Base-by-base conservation (phyloP, 2,888 invertebrate genomes). In the Drosophila multiciliata region DNA sequence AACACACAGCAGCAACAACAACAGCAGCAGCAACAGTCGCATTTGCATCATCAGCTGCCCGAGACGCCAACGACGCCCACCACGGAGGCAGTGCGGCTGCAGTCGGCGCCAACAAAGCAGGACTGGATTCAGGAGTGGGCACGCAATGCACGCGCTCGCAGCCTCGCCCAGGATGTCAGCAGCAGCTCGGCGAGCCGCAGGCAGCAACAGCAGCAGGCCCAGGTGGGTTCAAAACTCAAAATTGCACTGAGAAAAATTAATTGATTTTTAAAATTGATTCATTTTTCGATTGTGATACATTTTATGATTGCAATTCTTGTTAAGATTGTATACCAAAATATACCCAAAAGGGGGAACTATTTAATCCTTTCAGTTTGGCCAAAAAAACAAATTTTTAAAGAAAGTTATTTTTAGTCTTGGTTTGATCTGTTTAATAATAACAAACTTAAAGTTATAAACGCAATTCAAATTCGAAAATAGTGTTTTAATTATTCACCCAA, bases 101-200 rank as follows among this genome's bases (percentile, higher is more conserved):
- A 92, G 75, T 91, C 93, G 7, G 93, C 92, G 1, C 91, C 92
- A 71, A 92, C 92, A 0, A 93, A 93, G 67, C 92, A 91, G 75
- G 93, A 93, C 62, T 95, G 95, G 95, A 95, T 95, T 1, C 95
- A 95, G 80, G 95, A 95, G 75, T 95, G 95, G 95, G 95, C 95
- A 0, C 94, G 95, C 40, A 95, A 95, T 89, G 95, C 95, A 0
- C 90, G 93, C 1, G 93, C 93, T 0, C 87, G 93, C n/a, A 93
- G 92, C 62, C 78, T 92, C 64, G 92, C 93, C 0, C 91, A 87
- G 67, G 91, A 91, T 35, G 80, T 80, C 3, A 80, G 77, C 50
- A 63, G 75, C 61, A 76, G 55, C 48, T 78, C 73, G 6, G 83
- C 70, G 57, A 67, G 70, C 48, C 86, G 90, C 0, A 72, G 88